Evolutionary conservation across 1,140 invertebrate genomes (phyloP), one percentile per base, ranked within the genome.

Genomic region (Planococcus citri): DNA sequence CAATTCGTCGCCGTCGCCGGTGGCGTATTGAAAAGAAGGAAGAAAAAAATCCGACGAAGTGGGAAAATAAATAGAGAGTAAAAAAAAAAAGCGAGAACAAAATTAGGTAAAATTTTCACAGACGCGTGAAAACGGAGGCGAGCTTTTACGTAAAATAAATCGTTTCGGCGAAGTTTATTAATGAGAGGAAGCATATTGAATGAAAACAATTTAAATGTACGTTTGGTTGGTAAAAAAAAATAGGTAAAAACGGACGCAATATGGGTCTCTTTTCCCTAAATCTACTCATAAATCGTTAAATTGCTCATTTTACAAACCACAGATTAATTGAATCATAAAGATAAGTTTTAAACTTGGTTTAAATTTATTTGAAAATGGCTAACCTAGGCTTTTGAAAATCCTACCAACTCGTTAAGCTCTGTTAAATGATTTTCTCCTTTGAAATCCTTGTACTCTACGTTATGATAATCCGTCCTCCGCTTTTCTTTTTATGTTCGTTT

Each of bases 311-410:
- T 51, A 51, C 41, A 51, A 20, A 51, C 41, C 41, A 51, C 2
- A 51, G 41, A 51, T 51, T 51, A 51, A 51, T 51, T 51, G 41
- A 51, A 51, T 51, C 6, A 51, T 51, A 51, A 51, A 51, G 41
- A 51, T 51, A 51, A 51, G 41, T 51, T 51, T 51, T 51, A 51
- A 51, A 51, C 41, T 14, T 20, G 41, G 10, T 51, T 51, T 17
- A 51, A 51, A 51, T 51, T 51, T 51, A 51, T 51, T 51, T 51
- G 41, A 51, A 51, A 51, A 51, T 20, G 41, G 6, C 6, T 51
- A 51, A 51, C 41, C 41, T 51, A 14, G 41, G 10, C 41, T 51
- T 20, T 14, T 20, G 41, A 20, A 51, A 51, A 51, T 51, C 41
- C 41, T 33, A 33, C 29, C 33, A 51, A 51, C 41, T 51, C 41